phyloP scores from a whole-genome alignment of 2,797 vertebrate species.

The Borostomias antarcticus region DNA sequence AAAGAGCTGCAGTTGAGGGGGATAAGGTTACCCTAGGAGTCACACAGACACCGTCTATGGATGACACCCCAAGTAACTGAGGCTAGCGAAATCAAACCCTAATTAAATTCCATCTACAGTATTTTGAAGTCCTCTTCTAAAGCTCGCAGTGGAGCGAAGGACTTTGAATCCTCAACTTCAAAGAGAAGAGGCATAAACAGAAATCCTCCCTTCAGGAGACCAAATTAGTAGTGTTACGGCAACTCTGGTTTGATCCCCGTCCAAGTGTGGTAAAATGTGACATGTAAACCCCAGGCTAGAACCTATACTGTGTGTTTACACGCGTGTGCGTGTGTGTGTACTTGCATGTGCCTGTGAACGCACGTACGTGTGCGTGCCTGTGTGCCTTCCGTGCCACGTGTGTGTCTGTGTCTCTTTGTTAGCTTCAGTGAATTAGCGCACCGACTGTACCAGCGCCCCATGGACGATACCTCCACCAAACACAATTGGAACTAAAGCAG shows the following conservation, averaged over 20 bases:
- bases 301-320: not conserved
- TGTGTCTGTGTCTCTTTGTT: conserved; percentile 1
- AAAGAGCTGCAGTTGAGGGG: conserved; percentile 10
- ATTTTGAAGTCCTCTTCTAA: conserved; percentile 47
- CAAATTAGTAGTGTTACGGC: conserved; percentile 31
- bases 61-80: conserved; percentile 37
- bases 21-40: conserved; percentile 32
- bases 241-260: conserved; percentile 43
- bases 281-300: conserved; percentile 23
- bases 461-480: not conserved
- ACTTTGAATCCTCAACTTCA: conserved; percentile 48
- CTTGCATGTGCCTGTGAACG: not conserved
- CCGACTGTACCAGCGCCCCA: not conserved
- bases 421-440: not conserved
- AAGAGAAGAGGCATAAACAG: conserved; percentile 39
- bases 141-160: conserved; percentile 16
- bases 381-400: conserved; percentile 6
- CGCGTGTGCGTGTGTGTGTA: not conserved
- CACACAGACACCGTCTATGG: conserved; percentile 11
- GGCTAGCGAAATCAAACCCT: conserved; percentile 42
- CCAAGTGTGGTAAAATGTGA: conserved; percentile 36
- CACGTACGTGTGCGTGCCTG: conserved; percentile 2
- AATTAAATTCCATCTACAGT: conserved; percentile 57
- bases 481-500: conserved; percentile 20
- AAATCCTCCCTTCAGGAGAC: conserved; percentile 29